phyloP scores from a whole-genome alignment of 2,888 invertebrate species.

The Agrenia bidenticulata region DNA sequence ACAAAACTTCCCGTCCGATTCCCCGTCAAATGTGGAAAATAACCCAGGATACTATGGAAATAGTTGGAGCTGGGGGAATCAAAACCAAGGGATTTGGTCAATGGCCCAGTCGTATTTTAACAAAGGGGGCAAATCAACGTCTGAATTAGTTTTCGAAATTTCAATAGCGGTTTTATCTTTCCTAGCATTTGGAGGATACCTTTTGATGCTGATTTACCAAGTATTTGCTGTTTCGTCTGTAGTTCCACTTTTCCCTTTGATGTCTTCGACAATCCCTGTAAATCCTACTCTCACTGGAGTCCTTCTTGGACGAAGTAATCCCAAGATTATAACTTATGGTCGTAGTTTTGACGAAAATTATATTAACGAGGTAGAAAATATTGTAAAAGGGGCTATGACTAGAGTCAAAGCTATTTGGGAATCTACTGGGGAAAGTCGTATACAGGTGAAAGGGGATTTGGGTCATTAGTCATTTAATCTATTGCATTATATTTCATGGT shows the following conservation, averaged over 20 bases:
- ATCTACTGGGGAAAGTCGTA: not conserved
- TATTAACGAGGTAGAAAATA: conserved; percentile 32
- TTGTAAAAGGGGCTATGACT: conserved; percentile 32
- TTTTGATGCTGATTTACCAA: conserved; percentile 55
- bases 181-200: conserved; percentile 80
- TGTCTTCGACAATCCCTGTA: not conserved
- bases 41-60: not conserved
- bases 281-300: conserved; percentile 21
- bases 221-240: conserved; percentile 21
- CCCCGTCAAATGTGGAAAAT: not conserved
- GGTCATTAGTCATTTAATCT: too few species aligned
- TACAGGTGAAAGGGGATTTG: not conserved
- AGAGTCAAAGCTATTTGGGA: conserved; percentile 20
- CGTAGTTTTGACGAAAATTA: conserved; percentile 23
- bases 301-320: conserved; percentile 28
- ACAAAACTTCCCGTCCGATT: not conserved
- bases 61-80: not conserved
- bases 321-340: conserved; percentile 12
- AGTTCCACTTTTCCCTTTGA: conserved; percentile 24
- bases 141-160: conserved; percentile 36
- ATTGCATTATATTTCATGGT: too few species aligned
- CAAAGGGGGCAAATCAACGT: conserved; percentile 27
- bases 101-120: conserved; percentile 29
- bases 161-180: conserved; percentile 61
- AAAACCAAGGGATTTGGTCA: conserved; percentile 17